Conservation (phyloP, 2,797 vertebrate genomes). For the Leucoraja ocellata region DNA sequence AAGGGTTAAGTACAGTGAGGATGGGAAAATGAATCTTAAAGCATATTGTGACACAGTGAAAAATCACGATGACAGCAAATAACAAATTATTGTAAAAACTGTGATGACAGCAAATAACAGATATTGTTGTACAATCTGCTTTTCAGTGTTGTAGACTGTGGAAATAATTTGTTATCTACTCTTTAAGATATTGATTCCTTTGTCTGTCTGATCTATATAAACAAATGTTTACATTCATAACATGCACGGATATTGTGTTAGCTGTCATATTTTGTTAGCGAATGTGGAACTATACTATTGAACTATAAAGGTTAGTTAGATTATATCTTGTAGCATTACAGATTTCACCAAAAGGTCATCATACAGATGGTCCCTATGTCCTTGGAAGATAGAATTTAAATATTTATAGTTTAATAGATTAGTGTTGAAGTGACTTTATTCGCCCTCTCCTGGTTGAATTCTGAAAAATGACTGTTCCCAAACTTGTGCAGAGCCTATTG, state of each 20-base stretch:
- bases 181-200: constrained; percentile 13
- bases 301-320: constrained; percentile 38
- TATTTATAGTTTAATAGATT: constrained; percentile 38
- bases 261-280: constrained; percentile 31
- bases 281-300: constrained; percentile 17
- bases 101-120: not conserved
- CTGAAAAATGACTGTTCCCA: constrained; percentile 20
- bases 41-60: not conserved
- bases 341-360: constrained; percentile 35
- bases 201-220: not conserved
- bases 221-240: constrained; percentile 38
- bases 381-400: constrained; percentile 39
- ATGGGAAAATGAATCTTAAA: not conserved
- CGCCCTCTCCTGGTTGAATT: constrained; percentile 25
- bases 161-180: constrained; percentile 18
- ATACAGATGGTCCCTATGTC: constrained; percentile 10
- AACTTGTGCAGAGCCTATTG: not conserved
- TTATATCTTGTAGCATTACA: constrained; percentile 38
- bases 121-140: not conserved
- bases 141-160: not conserved
- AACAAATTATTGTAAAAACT: not conserved
- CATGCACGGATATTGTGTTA: constrained; percentile 30
- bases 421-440: constrained; percentile 26
- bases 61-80: not conserved
- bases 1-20: not conserved